Evolutionary conservation across 2,797 vertebrate genomes (phyloP).

Genomic region (Alosa sapidissima): DNA sequence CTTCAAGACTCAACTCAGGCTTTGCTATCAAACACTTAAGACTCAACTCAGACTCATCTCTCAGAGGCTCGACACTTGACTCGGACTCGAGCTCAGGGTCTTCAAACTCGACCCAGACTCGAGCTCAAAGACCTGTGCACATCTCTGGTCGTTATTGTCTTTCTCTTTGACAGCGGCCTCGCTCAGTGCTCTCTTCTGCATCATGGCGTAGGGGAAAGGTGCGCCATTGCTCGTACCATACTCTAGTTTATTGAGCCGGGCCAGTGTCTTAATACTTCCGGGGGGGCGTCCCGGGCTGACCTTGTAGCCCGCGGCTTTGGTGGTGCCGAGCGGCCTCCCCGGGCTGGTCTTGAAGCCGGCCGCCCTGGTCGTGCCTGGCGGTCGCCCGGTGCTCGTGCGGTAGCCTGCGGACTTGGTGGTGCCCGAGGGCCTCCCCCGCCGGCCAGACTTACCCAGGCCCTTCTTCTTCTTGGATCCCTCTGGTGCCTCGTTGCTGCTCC

Average conservation of each 20-base stretch:
- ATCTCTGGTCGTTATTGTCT: conserved; percentile 73
- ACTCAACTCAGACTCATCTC: not conserved
- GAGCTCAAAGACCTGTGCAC: conserved; percentile 18
- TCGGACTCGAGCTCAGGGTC: not conserved
- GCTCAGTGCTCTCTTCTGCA: conserved; percentile 89
- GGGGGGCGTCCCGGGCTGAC: conserved; percentile 97
- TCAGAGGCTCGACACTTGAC: conserved; percentile 21
- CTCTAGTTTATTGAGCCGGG: conserved; percentile 86
- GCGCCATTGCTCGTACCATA: conserved; percentile 82
- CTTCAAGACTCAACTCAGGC: conserved; percentile 14
- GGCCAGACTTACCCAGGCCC: conserved; percentile 88
- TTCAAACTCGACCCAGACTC: conserved; percentile 13
- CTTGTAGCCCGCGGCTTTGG: conserved; percentile 98
- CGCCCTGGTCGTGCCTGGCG: conserved; percentile 95
- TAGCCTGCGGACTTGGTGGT: conserved; percentile 99
- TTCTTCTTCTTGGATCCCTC: conserved; percentile 97
- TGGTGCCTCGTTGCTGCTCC: conserved; percentile 76
- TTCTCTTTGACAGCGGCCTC: conserved; percentile 84
- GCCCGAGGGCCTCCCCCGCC: conserved; percentile 92
- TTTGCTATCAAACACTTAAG: conserved; percentile 21
- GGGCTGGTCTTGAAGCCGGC: conserved; percentile 99
- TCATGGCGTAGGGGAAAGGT: conserved; percentile 87
- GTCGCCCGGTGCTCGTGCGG: conserved; percentile 96
- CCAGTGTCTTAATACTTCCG: conserved; percentile 97
- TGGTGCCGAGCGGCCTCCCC: conserved; percentile 95